phyloP scores from a whole-genome alignment of 1,140 invertebrate species.

The Heterodera schachtii region DNA sequence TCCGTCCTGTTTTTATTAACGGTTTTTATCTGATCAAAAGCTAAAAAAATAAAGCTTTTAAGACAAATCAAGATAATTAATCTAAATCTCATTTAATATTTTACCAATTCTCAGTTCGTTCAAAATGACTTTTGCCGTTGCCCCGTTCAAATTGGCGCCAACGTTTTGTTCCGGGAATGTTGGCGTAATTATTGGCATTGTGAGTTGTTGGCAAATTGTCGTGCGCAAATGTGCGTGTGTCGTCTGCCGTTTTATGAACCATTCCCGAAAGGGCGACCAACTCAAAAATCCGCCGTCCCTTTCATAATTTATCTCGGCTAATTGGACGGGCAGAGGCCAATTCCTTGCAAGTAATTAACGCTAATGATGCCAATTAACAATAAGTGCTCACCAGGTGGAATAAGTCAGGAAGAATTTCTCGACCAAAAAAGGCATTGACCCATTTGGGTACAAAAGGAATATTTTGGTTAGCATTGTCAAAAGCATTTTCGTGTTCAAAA shows the following conservation, averaged over 20 bases:
- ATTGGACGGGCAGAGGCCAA: not conserved
- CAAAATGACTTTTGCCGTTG: conserved; percentile 14
- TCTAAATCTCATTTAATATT: not conserved
- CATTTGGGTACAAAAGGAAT: not conserved
- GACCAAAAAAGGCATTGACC: not conserved
- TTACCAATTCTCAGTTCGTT: conserved; percentile 2
- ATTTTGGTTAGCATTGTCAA: not conserved
- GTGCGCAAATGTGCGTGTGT: not conserved
- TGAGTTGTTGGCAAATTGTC: not conserved
- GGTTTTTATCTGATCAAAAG: not conserved
- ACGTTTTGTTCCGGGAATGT: conserved; percentile 21
- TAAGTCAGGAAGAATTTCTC: not conserved
- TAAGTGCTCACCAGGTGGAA: not conserved
- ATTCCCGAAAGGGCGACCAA: not conserved
- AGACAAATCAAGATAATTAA: not conserved
- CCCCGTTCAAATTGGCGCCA: conserved; percentile 2
- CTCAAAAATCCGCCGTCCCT: not conserved
- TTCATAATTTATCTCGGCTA: not conserved
- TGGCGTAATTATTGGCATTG: conserved; percentile 16
- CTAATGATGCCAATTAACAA: too few species aligned
- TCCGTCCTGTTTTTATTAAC: not conserved
- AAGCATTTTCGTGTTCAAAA: not conserved
- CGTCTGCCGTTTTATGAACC: not conserved
- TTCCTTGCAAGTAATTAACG: not conserved
- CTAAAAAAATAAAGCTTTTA: not conserved